Conservation (phyloP, 2,888 invertebrate species). For the Rhagium mordax region DNA sequence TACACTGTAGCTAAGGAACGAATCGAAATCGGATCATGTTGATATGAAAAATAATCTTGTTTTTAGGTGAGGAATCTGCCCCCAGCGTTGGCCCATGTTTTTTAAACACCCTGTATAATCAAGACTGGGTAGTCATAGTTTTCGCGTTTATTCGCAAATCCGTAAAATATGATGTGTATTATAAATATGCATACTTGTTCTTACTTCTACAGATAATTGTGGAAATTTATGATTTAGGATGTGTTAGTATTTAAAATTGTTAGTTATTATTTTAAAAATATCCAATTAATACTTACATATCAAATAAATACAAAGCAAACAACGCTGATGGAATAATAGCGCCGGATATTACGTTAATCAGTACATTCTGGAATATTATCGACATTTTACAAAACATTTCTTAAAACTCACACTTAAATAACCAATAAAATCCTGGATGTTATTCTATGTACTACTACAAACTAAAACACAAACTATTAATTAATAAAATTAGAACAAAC, state of each 20-base stretch:
- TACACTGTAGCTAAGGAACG: no score
- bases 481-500: background rate
- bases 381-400: slow-evolving; percentile 23
- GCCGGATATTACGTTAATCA: slow-evolving; percentile 34
- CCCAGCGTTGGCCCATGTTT: no score
- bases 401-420: background rate
- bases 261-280: background rate
- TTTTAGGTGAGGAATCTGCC: no score
- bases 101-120: no score
- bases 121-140: no score
- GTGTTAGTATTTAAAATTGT: background rate
- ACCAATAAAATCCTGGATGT: background rate
- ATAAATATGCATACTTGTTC: no score
- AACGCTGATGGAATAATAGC: slow-evolving; percentile 37
- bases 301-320: slow-evolving; percentile 39
- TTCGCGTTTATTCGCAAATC: no score
- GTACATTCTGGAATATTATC: slow-evolving; percentile 27
- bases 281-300: slow-evolving; percentile 45
- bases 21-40: no score
- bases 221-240: background rate
- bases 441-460: background rate
- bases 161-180: no score
- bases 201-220: no score
- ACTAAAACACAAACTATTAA: slow-evolving; percentile 11
- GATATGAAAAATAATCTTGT: no score